A percentile compares a stretch with the other conserved stretches of the same genome.
Evolutionary conservation across 2,888 invertebrate species (phyloP).

Genomic region (Spodoptera exigua): DNA sequence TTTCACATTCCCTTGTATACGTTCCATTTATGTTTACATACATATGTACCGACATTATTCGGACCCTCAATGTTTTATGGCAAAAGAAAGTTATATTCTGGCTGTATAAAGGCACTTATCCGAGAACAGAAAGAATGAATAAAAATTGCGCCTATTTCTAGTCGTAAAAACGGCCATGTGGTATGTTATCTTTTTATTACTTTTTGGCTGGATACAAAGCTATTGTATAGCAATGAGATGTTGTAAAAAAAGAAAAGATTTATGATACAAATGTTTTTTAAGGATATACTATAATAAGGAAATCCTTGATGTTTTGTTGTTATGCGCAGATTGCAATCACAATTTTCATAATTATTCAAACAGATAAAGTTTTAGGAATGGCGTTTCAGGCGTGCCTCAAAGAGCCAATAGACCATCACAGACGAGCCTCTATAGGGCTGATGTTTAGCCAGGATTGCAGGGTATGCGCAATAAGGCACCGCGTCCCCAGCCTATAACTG

Average conservation of each 20-base stretch:
- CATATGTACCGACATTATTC: slow-evolving; percentile 42
- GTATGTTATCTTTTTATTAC: slow-evolving; percentile 49
- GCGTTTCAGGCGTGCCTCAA: too few relatives aligned
- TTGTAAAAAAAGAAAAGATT: slow-evolving; percentile 29
- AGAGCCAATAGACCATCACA: too few relatives aligned
- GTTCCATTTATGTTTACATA: slow-evolving; percentile 47
- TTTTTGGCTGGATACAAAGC: slow-evolving; percentile 33
- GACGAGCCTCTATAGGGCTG: too few relatives aligned
- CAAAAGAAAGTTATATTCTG: slow-evolving; percentile 36
- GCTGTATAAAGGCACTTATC: slow-evolving; percentile 43
- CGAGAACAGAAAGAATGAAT: slow-evolving; percentile 45
- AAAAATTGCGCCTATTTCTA: slow-evolving; percentile 47
- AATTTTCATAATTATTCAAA: too few relatives aligned
- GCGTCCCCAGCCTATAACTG: too few relatives aligned
- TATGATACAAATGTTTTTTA: slow-evolving; percentile 10
- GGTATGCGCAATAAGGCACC: too few relatives aligned
- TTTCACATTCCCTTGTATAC: slow-evolving; percentile 27
- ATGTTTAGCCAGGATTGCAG: too few relatives aligned
- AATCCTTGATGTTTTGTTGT: slow-evolving; percentile 1
- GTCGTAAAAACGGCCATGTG: slow-evolving; percentile 44
- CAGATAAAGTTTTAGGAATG: too few relatives aligned
- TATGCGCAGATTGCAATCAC: too few relatives aligned
- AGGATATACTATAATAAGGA: neutral
- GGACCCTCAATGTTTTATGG: slow-evolving; percentile 54
- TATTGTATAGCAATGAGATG: slow-evolving; percentile 42